Percentiles rank a stretch among this genome's conserved stretches.
phyloP scores from a whole-genome alignment of 2,888 invertebrate species.

The Lutraria lutraria region DNA sequence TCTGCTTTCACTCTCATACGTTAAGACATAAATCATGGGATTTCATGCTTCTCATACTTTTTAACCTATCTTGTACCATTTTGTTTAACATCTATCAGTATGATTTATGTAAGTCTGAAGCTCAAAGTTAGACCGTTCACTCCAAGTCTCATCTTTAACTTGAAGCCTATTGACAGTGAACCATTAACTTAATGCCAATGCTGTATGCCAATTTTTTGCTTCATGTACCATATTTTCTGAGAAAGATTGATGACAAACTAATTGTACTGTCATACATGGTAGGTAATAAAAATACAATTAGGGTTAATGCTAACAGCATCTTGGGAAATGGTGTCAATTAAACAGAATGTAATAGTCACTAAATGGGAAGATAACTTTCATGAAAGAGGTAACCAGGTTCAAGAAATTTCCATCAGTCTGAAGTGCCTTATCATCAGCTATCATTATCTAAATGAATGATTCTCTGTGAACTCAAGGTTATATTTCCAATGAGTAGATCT shows the following conservation, averaged over 20 bases:
- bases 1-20: no score
- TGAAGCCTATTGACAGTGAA: background rate
- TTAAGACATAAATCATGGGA: no score
- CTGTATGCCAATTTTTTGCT: background rate
- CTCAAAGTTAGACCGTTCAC: no score
- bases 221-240: background rate
- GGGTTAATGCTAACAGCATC: background rate
- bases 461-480: no score
- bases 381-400: background rate
- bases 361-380: background rate
- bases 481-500: no score
- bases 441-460: no score
- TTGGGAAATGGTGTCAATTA: background rate
- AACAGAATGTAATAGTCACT: background rate
- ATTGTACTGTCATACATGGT: background rate
- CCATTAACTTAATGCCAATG: background rate
- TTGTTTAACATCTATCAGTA: no score
- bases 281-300: background rate
- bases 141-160: no score
- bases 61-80: no score
- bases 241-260: background rate
- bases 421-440: no score
- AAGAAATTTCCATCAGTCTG: background rate
- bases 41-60: no score
- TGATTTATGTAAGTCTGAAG: no score